phyloP scores from a whole-genome alignment of 2,113 vertebrate genomes.

The Erythrocercus mccallii region DNA sequence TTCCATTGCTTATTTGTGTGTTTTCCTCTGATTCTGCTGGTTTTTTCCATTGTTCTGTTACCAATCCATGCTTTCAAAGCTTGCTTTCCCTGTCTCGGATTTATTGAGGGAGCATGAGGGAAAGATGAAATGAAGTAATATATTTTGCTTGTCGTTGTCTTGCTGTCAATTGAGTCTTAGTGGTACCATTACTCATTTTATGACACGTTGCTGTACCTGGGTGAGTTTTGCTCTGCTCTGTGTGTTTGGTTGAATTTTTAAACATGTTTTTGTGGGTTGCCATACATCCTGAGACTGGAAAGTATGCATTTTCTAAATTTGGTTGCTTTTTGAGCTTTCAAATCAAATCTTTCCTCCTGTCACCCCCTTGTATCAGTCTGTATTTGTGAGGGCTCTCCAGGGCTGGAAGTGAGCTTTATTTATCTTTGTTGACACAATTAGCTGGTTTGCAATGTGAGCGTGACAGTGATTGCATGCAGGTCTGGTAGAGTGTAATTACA shows the following conservation, averaged over 20 bases:
- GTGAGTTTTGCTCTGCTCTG: background rate
- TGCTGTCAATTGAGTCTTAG: slow-evolving; percentile 16
- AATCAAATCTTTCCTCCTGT: background rate
- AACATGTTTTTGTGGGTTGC: background rate
- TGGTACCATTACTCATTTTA: slow-evolving; percentile 10
- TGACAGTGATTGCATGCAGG: rapidly evolving
- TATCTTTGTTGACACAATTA: background rate
- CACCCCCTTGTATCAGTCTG: background rate
- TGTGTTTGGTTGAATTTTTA: background rate
- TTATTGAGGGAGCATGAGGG: background rate
- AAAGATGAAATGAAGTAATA: slow-evolving; percentile 43
- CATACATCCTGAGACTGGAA: background rate
- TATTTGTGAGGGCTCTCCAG: background rate
- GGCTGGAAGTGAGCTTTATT: background rate
- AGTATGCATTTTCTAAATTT: background rate
- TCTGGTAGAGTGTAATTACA: background rate
- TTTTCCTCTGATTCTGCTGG: background rate
- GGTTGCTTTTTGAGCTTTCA: background rate
- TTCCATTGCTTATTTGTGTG: background rate
- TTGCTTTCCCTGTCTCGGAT: background rate
- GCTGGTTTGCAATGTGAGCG: background rate
- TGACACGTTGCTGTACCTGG: background rate
- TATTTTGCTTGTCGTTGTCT: slow-evolving; percentile 14
- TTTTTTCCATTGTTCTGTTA: background rate
- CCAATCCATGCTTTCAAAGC: background rate